Evolutionary conservation across 2,113 vertebrate species (phyloP).

Genomic region (Scopus umbretta): DNA sequence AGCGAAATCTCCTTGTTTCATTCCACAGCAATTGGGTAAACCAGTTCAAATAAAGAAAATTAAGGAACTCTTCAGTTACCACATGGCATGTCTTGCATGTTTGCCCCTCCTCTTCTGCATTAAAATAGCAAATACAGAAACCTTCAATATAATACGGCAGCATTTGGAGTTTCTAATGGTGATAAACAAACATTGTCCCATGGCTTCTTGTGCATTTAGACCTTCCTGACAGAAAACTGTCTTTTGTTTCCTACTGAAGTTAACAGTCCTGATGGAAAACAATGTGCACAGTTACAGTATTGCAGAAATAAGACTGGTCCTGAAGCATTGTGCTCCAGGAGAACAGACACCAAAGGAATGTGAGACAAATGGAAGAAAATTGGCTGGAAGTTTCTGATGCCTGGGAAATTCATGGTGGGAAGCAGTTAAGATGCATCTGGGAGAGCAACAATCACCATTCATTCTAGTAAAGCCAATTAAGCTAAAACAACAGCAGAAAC

Average conservation of each 20-base stretch:
- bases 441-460: conserved; percentile 33
- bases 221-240: background rate
- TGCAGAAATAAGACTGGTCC: background rate
- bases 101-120: background rate
- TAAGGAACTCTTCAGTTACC: background rate
- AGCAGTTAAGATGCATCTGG: conserved; percentile 35
- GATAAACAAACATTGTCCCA: background rate
- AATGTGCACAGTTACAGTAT: background rate
- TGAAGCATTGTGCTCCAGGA: background rate
- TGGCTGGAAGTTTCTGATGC: conserved; percentile 16
- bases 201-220: background rate
- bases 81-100: background rate
- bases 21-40: background rate
- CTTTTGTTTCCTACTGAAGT: background rate
- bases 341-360: conserved; percentile 35
- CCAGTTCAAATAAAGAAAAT: background rate
- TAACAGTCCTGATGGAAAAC: background rate
- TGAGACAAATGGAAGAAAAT: conserved; percentile 19
- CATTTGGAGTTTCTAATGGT: background rate
- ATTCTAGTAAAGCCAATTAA: conserved; percentile 49
- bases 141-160: background rate
- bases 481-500: conserved; percentile 37
- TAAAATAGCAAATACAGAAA: background rate
- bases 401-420: conserved; percentile 38
- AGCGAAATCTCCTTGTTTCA: background rate